These are phyloP conservation scores for Denticeps clupeoides DNA, from an alignment of 2,797 vertebrate genomes.

Conservation along the genomic window DNA sequence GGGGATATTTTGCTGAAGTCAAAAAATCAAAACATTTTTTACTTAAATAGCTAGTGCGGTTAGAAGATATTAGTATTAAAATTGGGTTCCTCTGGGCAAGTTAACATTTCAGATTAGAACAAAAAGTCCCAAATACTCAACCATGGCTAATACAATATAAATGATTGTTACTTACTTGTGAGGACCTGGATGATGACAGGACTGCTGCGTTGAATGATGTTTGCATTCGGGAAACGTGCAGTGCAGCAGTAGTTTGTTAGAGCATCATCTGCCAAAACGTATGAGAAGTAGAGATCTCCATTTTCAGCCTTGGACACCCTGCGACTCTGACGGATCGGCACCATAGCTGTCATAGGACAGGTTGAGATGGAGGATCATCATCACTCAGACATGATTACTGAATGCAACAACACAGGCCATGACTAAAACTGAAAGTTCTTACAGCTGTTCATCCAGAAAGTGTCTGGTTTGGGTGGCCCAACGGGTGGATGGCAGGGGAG, in stretches of 20 bases:
- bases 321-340: slow-evolving; percentile 80
- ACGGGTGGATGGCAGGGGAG: slow-evolving; percentile 85
- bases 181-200: slow-evolving; percentile 88
- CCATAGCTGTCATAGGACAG: slow-evolving; percentile 69
- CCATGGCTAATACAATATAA: too few species aligned
- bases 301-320: slow-evolving; percentile 89
- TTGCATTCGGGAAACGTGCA: slow-evolving; percentile 84
- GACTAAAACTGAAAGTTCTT: slow-evolving; percentile 34
- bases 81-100: too few species aligned
- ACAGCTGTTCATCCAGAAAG: slow-evolving; percentile 98
- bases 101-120: too few species aligned
- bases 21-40: slow-evolving; percentile 51
- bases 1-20: slow-evolving; percentile 65
- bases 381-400: too few species aligned
- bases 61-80: too few species aligned
- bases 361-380: slow-evolving; percentile 23
- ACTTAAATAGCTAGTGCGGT: not conserved
- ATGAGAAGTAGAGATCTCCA: slow-evolving; percentile 91
- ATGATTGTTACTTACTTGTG: slow-evolving; percentile 69
- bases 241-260: slow-evolving; percentile 87
- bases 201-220: slow-evolving; percentile 96
- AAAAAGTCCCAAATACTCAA: too few species aligned
- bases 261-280: slow-evolving; percentile 79
- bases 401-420: not conserved
- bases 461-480: slow-evolving; percentile 81